phyloP scores from a whole-genome alignment of 2,797 vertebrate species.

The Clarias pachynema region DNA sequence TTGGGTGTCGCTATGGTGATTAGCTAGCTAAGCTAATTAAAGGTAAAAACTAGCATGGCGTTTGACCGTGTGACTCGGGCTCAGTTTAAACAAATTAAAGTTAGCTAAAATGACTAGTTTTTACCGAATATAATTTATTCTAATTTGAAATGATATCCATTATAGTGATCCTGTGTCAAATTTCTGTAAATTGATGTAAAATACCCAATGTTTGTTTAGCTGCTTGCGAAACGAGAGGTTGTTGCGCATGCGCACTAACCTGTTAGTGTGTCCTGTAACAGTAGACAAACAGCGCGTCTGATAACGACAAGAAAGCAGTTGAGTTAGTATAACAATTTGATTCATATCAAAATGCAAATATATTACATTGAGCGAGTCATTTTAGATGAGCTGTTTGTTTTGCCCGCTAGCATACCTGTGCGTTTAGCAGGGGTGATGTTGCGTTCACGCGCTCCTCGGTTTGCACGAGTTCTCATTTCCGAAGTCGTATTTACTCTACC shows the following conservation, averaged over 20 bases:
- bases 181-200: not conserved
- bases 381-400: not conserved
- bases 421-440: not conserved
- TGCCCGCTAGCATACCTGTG: not conserved
- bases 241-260: not conserved
- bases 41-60: not conserved
- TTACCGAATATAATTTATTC: too few species aligned
- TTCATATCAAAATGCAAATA: too few species aligned
- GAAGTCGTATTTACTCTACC: not conserved
- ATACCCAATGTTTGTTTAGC: not conserved
- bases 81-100: too few species aligned
- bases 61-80: not conserved
- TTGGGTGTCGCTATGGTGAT: slow-evolving; percentile 27
- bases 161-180: not conserved
- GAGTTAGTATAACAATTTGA: too few species aligned
- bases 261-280: not conserved
- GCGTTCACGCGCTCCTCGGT: not conserved
- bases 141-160: too few species aligned
- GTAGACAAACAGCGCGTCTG: not conserved
- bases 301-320: not conserved
- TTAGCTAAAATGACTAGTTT: not conserved
- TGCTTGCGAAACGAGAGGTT: not conserved
- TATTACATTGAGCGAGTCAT: too few species aligned
- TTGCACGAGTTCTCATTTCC: not conserved
- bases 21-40: not conserved